phyloP scores from a whole-genome alignment of 2,888 invertebrate species.

The Carterocephalus palaemon region DNA sequence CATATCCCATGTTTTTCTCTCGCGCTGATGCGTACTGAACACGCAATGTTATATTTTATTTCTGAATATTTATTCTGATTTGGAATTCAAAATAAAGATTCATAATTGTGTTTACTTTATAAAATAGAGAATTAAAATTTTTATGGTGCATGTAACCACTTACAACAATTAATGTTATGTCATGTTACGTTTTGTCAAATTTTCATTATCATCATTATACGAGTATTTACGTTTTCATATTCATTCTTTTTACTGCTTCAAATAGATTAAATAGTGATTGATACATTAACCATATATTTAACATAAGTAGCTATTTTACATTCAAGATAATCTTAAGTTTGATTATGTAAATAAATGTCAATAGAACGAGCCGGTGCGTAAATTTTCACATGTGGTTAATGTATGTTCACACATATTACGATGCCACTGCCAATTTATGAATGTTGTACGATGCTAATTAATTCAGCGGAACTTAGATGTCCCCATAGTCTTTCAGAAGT shows the following conservation, averaged over 20 bases:
- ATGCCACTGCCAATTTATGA: too few species aligned
- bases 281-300: too few species aligned
- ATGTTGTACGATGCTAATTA: conserved; percentile 19
- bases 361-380: neutral
- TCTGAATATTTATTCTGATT: neutral
- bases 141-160: too few species aligned
- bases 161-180: too few species aligned
- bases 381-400: conserved; percentile 21
- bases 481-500: neutral
- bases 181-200: too few species aligned
- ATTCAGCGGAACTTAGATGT: conserved; percentile 6
- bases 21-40: neutral
- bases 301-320: neutral
- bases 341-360: neutral
- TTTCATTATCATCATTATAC: too few species aligned
- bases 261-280: too few species aligned
- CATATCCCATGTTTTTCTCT: conserved; percentile 9
- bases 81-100: too few species aligned
- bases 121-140: too few species aligned
- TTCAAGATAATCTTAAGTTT: neutral
- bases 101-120: too few species aligned
- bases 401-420: conserved; percentile 22
- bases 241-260: neutral
- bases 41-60: conserved; percentile 3
- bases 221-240: too few species aligned